phyloP scores from a whole-genome alignment of 2,113 vertebrate genomes.

The Oncorhynchus masou region DNA sequence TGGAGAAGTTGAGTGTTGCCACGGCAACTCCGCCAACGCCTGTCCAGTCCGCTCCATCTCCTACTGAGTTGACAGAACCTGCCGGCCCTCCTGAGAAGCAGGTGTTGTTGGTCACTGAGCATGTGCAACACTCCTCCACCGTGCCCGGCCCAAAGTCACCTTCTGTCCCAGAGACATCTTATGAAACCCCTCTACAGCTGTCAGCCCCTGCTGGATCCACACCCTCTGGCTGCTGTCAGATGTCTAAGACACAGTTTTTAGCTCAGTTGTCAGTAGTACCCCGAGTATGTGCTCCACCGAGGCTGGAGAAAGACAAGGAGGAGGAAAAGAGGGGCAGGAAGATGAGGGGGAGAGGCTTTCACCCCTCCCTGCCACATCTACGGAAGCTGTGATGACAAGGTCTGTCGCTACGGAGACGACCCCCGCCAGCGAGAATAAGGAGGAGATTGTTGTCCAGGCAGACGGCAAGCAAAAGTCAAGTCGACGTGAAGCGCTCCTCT shows the following conservation, averaged over 20 bases:
- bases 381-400: constrained; percentile 11
- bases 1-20: not conserved
- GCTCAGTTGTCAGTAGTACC: constrained; percentile 47
- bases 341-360: not conserved
- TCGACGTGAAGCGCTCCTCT: constrained; percentile 12
- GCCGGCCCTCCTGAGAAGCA: not conserved
- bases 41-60: not conserved
- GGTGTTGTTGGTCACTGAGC: not conserved
- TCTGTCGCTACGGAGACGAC: constrained; percentile 19
- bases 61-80: constrained; percentile 8
- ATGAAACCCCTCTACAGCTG: not conserved
- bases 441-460: too few relatives aligned
- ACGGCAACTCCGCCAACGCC: not conserved
- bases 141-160: not conserved
- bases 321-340: not conserved
- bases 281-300: not conserved
- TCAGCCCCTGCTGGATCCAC: not conserved
- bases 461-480: not conserved
- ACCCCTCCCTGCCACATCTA: constrained; percentile 14
- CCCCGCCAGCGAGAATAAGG: constrained; percentile 12
- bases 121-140: not conserved
- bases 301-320: not conserved
- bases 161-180: not conserved
- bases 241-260: constrained; percentile 50
- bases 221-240: constrained; percentile 26